phyloP scores from a whole-genome alignment of 2,888 invertebrate genomes.

The Ectemnius cavifrons region DNA sequence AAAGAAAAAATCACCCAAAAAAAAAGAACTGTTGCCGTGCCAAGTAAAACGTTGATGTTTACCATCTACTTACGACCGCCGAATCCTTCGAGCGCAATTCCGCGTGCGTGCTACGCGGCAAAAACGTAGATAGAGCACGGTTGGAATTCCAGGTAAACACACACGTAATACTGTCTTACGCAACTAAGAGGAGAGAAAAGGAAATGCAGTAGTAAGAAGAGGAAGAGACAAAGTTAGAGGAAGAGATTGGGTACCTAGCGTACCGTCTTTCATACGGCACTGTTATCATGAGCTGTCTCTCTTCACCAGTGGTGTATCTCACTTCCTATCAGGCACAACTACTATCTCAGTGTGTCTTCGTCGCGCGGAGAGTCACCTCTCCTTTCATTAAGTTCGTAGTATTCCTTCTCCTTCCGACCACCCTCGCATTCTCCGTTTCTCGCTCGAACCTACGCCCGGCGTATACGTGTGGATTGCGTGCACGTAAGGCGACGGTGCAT shows the following conservation, averaged over 20 bases:
- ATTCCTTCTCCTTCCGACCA: slow-evolving; percentile 20
- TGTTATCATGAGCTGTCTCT: slow-evolving; percentile 42
- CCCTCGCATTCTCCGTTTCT: not conserved
- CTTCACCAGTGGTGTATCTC: slow-evolving; percentile 14
- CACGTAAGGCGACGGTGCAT: slow-evolving; percentile 11
- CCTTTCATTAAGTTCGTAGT: slow-evolving; percentile 37
- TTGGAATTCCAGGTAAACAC: too few relatives aligned
- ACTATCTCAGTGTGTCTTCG: slow-evolving; percentile 35
- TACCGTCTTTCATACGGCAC: slow-evolving; percentile 37
- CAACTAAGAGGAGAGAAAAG: too few relatives aligned
- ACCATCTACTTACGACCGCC: too few relatives aligned
- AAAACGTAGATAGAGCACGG: too few relatives aligned
- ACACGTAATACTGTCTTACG: too few relatives aligned
- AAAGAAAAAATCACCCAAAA: too few relatives aligned
- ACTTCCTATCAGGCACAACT: slow-evolving; percentile 29
- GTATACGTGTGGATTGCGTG: slow-evolving; percentile 19
- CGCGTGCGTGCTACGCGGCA: too few relatives aligned
- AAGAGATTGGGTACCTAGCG: not conserved
- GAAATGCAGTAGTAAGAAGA: too few relatives aligned
- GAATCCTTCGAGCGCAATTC: too few relatives aligned
- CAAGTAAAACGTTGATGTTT: too few relatives aligned
- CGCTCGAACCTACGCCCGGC: slow-evolving; percentile 8
- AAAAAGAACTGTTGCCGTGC: too few relatives aligned
- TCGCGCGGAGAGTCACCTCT: slow-evolving; percentile 43
- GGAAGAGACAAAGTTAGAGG: not conserved